phyloP scores from a whole-genome alignment of 2,797 vertebrate genomes.

The Myotis myotis region DNA sequence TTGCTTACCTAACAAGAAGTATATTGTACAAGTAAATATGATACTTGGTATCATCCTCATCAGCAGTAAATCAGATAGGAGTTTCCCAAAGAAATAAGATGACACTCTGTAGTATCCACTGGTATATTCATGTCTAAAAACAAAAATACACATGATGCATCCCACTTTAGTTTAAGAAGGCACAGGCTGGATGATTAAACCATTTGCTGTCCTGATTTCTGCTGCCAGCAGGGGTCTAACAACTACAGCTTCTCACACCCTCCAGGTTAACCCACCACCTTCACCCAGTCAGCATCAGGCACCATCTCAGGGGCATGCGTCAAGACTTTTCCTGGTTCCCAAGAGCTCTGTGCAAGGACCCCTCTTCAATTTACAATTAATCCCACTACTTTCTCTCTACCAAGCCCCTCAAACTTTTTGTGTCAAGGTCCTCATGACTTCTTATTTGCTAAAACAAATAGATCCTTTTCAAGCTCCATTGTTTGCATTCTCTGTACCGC shows the following conservation, averaged over 20 bases:
- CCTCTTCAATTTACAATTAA: background rate
- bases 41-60: conserved; percentile 90
- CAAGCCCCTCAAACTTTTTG: background rate
- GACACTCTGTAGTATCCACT: conserved; percentile 96
- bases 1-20: conserved; percentile 90
- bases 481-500: background rate
- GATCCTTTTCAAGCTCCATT: background rate
- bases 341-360: background rate
- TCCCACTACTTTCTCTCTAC: background rate
- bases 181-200: background rate
- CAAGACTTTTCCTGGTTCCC: background rate
- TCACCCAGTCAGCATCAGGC: background rate
- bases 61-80: conserved; percentile 90
- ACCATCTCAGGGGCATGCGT: background rate
- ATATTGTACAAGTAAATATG: conserved; percentile 89
- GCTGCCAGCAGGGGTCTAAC: background rate
- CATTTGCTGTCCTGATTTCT: no score
- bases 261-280: background rate
- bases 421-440: background rate
- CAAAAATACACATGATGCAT: background rate
- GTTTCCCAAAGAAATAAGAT: conserved; percentile 93
- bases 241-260: background rate
- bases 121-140: conserved; percentile 94
- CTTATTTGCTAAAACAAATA: background rate
- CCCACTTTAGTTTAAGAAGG: background rate